Evolutionary conservation across 2,888 invertebrate genomes (phyloP).

Genomic region (Archips crataeganus): DNA sequence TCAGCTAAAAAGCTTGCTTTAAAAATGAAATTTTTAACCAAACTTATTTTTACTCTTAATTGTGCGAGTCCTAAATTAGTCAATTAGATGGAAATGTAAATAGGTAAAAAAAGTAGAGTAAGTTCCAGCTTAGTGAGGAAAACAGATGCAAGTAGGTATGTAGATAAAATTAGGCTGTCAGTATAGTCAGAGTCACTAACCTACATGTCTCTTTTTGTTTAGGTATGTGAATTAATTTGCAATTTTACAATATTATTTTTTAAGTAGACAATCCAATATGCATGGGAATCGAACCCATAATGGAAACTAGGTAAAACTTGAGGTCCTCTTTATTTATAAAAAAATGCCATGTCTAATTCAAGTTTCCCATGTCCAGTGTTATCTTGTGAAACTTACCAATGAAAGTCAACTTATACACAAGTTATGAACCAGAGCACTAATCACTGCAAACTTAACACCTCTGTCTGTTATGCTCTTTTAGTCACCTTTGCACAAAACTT

Average conservation of each 20-base stretch:
- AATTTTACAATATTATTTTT: not conserved
- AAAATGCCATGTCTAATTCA: not conserved
- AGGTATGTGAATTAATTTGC: no score
- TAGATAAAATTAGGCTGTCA: no score
- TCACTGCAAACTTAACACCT: conserved; percentile 39
- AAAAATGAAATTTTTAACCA: no score
- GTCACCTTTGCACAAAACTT: conserved; percentile 31
- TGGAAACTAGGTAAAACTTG: not conserved
- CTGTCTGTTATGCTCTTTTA: conserved; percentile 23
- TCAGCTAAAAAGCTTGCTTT: no score
- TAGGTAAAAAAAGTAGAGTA: no score
- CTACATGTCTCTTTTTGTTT: no score
- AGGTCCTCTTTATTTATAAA: not conserved
- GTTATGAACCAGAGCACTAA: conserved; percentile 31
- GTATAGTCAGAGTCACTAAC: no score
- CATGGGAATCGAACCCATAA: not conserved
- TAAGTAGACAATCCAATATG: not conserved
- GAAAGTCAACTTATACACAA: conserved; percentile 19
- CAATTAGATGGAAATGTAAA: no score
- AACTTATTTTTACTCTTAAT: no score
- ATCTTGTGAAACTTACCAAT: conserved; percentile 30
- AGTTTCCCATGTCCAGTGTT: conserved; percentile 17
- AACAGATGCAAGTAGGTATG: no score
- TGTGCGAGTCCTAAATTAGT: no score
- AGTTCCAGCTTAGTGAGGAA: no score